phyloP scores from a whole-genome alignment of 2,797 vertebrate genomes.

The Lagorchestes hirsutus region DNA sequence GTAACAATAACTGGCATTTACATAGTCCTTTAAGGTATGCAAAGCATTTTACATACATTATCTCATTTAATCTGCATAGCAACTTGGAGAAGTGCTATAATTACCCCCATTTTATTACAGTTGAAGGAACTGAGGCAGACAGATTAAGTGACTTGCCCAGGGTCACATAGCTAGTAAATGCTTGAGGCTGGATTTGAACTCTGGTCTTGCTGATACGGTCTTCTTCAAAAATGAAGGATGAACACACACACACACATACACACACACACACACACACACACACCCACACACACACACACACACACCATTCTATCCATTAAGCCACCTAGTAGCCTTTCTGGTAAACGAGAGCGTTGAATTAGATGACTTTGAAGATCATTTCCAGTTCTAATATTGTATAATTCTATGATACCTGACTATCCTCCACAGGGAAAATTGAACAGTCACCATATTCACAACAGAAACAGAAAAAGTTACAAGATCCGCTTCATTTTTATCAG shows the following conservation, averaged over 20 bases:
- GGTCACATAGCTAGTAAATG: not conserved
- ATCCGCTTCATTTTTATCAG: not conserved
- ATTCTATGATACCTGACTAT: not conserved
- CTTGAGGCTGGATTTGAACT: not conserved
- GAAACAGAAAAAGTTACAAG: not conserved
- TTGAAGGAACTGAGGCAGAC: not conserved
- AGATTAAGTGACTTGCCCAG: not conserved
- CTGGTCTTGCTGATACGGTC: not conserved
- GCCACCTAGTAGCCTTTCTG: not conserved
- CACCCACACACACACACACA: too few species aligned
- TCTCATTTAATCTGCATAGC: not conserved
- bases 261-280: too few species aligned
- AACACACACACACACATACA: too few species aligned
- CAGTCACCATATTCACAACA: not conserved
- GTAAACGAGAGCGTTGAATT: not conserved
- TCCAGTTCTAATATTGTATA: not conserved
- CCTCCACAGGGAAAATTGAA: not conserved
- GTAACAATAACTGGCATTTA: not conserved
- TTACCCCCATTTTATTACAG: not conserved
- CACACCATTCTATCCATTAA: not conserved
- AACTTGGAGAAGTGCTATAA: not conserved
- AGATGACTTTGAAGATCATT: not conserved
- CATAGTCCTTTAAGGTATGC: not conserved
- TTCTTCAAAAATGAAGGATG: too few species aligned
- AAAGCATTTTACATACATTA: not conserved